Conservation (phyloP, 1,140 invertebrate genomes). For the Zaprionus inermis region DNA sequence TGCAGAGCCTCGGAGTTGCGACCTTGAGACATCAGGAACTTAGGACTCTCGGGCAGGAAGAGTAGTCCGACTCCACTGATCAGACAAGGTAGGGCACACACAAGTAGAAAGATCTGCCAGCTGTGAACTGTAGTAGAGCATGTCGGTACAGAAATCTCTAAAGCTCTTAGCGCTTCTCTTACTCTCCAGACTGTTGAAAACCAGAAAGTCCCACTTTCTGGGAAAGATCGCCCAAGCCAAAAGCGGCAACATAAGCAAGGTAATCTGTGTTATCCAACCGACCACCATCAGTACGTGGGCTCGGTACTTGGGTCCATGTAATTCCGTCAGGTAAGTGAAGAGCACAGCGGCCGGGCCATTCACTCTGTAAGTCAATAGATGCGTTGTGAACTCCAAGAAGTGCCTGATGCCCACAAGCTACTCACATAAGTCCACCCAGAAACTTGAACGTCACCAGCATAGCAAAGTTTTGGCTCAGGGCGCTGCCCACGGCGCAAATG, state of each 20-base stretch:
- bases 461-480: conserved; percentile 89
- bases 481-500: conserved; percentile 88
- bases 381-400: not conserved
- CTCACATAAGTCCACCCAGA: conserved; percentile 90
- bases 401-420: conserved; percentile 64
- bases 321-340: conserved; percentile 89
- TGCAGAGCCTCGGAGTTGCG: conserved; percentile 87
- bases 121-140: conserved; percentile 85
- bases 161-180: conserved; percentile 57
- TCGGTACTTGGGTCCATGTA: conserved; percentile 87
- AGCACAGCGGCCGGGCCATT: conserved; percentile 90
- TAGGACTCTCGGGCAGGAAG: conserved; percentile 91
- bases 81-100: conserved; percentile 88
- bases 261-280: conserved; percentile 87
- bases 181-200: conserved; percentile 86
- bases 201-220: conserved; percentile 82
- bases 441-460: conserved; percentile 90
- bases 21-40: conserved; percentile 91
- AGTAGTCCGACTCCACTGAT: conserved; percentile 87
- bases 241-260: conserved; percentile 85
- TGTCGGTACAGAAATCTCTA: not conserved
- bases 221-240: conserved; percentile 86
- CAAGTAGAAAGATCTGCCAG: conserved; percentile 91
- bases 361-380: conserved; percentile 85
- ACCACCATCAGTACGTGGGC: conserved; percentile 87